A percentile compares a stretch with the other conserved stretches of the same genome.
Conservation (phyloP, 2,888 invertebrate species). For the Spicauda simplicius region DNA sequence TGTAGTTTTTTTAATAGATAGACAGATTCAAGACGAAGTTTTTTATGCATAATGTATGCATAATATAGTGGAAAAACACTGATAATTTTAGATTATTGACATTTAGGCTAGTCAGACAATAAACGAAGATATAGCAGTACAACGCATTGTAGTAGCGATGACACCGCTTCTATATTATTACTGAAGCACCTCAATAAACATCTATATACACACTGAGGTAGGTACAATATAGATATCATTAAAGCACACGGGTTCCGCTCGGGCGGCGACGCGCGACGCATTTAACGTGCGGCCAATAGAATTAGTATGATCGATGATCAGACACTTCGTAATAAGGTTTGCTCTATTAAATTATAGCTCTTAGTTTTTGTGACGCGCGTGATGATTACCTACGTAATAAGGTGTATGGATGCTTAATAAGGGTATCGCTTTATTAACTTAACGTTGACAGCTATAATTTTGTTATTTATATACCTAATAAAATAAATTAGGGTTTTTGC, state of each 20-base stretch:
- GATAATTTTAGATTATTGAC: too few species aligned
- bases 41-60: too few species aligned
- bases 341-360: conserved; percentile 28
- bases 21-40: too few species aligned
- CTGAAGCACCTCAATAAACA: too few species aligned
- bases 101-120: too few species aligned
- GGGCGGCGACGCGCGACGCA: conserved; percentile 23
- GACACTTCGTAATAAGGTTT: conserved; percentile 24
- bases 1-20: too few species aligned
- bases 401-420: background rate
- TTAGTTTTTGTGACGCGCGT: conserved; percentile 22
- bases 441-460: background rate
- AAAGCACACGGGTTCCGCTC: conserved; percentile 10
- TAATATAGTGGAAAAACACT: too few species aligned
- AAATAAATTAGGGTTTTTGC: too few species aligned
- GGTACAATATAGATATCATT: conserved; percentile 21
- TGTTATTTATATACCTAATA: background rate
- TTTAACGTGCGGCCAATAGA: conserved; percentile 16
- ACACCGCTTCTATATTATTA: too few species aligned
- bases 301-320: conserved; percentile 33
- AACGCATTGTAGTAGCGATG: too few species aligned
- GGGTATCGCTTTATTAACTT: background rate
- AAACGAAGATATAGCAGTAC: too few species aligned
- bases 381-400: conserved; percentile 2
- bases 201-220: background rate